Evolutionary conservation across 2,113 vertebrate genomes (phyloP).

Genomic region (Sardina pilchardus): DNA sequence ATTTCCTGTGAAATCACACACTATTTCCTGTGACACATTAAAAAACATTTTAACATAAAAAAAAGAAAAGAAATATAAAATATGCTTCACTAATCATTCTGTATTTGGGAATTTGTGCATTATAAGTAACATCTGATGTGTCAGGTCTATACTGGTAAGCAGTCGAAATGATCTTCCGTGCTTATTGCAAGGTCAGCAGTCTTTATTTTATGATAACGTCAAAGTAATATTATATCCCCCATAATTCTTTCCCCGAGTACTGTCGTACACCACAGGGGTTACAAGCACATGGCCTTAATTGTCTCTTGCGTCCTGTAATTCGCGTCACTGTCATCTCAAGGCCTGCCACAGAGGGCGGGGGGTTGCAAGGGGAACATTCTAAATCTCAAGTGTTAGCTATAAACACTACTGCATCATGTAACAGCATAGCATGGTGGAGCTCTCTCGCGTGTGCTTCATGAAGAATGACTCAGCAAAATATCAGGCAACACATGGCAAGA

Average conservation of each 20-base stretch:
- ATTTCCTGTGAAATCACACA: no score
- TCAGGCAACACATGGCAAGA: slow-evolving; percentile 22
- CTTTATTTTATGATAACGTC: not conserved
- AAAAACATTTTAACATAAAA: not conserved
- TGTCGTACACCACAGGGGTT: slow-evolving; percentile 28
- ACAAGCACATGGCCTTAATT: slow-evolving; percentile 64
- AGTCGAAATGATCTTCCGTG: not conserved
- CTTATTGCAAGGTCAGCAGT: not conserved
- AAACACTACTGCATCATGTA: slow-evolving; percentile 41
- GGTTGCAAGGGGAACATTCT: slow-evolving; percentile 38
- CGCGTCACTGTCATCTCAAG: slow-evolving; percentile 40
- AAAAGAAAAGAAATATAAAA: not conserved
- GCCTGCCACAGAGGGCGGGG: slow-evolving; percentile 19
- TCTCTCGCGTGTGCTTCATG: slow-evolving; percentile 39
- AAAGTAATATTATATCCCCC: not conserved
- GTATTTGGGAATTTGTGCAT: not conserved
- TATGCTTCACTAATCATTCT: no score
- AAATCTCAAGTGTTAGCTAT: slow-evolving; percentile 59
- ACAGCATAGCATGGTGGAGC: not conserved
- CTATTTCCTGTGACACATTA: not conserved
- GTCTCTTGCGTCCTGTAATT: slow-evolving; percentile 58
- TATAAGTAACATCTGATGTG: not conserved
- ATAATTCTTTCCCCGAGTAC: not conserved
- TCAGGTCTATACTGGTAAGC: not conserved
- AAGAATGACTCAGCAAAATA: slow-evolving; percentile 60